A percentile compares a stretch with the other conserved stretches of the same genome.
phyloP scores from a whole-genome alignment of 2,797 vertebrate species.

The Scolopax bukidnonensis region DNA sequence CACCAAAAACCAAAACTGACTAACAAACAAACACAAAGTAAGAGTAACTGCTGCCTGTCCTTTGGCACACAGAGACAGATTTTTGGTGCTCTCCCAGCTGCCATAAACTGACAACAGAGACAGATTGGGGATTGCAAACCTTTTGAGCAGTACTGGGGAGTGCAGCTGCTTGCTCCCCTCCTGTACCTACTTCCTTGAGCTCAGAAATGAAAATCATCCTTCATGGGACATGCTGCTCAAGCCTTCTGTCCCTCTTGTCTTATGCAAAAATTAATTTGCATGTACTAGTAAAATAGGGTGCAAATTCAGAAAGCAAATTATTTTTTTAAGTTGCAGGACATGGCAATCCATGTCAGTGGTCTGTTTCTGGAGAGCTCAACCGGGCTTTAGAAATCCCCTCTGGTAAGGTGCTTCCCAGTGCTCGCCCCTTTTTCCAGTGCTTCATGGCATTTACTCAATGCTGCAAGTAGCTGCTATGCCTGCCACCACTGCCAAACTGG shows the following conservation, averaged over 20 bases:
- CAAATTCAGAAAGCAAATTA: neutral
- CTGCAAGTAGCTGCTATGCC: neutral
- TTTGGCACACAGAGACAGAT: neutral
- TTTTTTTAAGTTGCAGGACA: neutral
- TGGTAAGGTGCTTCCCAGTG: neutral
- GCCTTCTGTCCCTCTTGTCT: neutral
- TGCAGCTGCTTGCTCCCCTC: neutral
- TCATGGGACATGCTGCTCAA: neutral
- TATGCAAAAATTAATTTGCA: neutral
- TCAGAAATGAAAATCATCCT: neutral
- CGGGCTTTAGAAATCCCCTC: neutral
- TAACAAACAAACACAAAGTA: neutral
- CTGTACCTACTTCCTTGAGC: neutral
- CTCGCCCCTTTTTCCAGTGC: neutral
- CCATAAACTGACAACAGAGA: neutral
- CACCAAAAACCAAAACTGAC: too few species aligned
- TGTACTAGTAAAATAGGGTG: neutral
- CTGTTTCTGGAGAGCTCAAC: neutral
- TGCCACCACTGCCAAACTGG: fast-evolving
- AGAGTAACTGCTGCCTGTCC: neutral
- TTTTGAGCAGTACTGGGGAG: neutral
- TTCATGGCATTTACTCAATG: neutral
- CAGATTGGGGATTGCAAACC: neutral
- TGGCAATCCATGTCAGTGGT: fast-evolving
- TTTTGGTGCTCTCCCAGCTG: neutral